Conservation (phyloP, 2,113 vertebrate genomes). For the Thalassoma bifasciatum region DNA sequence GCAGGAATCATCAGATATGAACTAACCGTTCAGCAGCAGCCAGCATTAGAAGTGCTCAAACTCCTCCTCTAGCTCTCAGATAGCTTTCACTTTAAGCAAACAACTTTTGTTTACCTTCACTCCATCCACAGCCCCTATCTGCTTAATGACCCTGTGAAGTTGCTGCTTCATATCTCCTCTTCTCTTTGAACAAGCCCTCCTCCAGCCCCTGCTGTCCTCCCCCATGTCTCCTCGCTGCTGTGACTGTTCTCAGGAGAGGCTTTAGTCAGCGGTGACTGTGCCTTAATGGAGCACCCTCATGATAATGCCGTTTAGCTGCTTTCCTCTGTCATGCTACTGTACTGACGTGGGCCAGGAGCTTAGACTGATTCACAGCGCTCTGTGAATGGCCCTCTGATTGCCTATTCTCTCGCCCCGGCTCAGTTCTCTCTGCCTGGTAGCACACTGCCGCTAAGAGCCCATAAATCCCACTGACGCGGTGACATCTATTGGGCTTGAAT, state of each 20-base stretch:
- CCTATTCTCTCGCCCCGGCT: slow-evolving; percentile 76
- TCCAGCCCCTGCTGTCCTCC: slow-evolving; percentile 51
- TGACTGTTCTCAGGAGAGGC: slow-evolving; percentile 59
- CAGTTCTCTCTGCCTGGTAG: slow-evolving; percentile 68
- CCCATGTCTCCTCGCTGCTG: slow-evolving; percentile 44
- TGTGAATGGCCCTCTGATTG: slow-evolving; percentile 80
- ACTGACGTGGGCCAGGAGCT: slow-evolving; percentile 71
- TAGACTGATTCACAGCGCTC: slow-evolving; percentile 70
- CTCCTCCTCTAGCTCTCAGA: slow-evolving; percentile 35
- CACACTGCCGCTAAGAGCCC: slow-evolving; percentile 71
- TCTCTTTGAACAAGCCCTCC: slow-evolving; percentile 46
- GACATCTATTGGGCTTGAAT: slow-evolving; percentile 75
- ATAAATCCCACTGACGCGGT: slow-evolving; percentile 72
- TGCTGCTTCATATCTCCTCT: slow-evolving; percentile 35
- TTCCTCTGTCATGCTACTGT: slow-evolving; percentile 71
- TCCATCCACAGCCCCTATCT: slow-evolving; percentile 40
- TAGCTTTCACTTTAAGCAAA: slow-evolving; percentile 46
- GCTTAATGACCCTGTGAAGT: slow-evolving; percentile 43
- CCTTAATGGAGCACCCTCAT: slow-evolving; percentile 74
- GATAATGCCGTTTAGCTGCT: slow-evolving; percentile 70
- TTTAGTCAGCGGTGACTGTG: slow-evolving; percentile 72
- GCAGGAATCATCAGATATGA: slow-evolving; percentile 6
- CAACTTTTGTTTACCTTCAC: slow-evolving; percentile 51
- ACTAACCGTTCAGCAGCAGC: slow-evolving; percentile 16
- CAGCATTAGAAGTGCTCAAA: slow-evolving; percentile 25